Evolutionary conservation across 2,888 invertebrate genomes (phyloP).

Genomic region (Pammene fasciana): DNA sequence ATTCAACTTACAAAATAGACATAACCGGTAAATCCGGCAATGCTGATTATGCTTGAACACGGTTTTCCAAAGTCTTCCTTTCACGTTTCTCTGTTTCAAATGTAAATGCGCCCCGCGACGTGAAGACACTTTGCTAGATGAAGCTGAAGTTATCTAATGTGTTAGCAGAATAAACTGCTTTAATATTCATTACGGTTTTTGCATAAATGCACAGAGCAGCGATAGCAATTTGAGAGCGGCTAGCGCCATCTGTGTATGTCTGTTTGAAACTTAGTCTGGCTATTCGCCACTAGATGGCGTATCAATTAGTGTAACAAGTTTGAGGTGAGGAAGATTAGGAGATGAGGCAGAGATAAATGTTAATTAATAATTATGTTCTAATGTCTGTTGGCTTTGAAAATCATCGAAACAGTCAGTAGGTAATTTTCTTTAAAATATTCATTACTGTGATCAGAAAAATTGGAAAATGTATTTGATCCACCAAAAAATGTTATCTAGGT

Average conservation of each 20-base stretch:
- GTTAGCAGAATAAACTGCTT: slow-evolving; percentile 50
- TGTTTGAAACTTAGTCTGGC: background rate
- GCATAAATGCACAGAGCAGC: slow-evolving; percentile 23
- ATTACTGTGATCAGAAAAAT: no score
- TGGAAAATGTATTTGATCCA: no score
- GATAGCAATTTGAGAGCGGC: background rate
- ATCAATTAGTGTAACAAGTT: background rate
- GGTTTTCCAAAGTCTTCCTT: slow-evolving; percentile 51
- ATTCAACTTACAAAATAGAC: background rate
- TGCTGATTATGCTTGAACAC: slow-evolving; percentile 26
- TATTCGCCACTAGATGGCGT: slow-evolving; percentile 28
- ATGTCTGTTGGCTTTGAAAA: no score
- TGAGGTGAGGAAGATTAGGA: background rate
- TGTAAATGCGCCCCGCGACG: slow-evolving; percentile 60
- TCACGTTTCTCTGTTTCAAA: slow-evolving; percentile 57
- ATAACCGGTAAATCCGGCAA: slow-evolving; percentile 22
- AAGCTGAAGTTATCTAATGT: slow-evolving; percentile 52
- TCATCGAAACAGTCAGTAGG: no score
- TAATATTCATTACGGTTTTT: slow-evolving; percentile 54
- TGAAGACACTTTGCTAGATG: slow-evolving; percentile 59
- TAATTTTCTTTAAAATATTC: no score
- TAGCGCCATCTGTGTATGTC: slow-evolving; percentile 28
- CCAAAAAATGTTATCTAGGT: no score
- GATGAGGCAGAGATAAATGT: no score
- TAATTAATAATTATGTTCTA: no score